Evolutionary conservation across 2,797 vertebrate genomes (phyloP).

Genomic region (Leptatherina wallacei): DNA sequence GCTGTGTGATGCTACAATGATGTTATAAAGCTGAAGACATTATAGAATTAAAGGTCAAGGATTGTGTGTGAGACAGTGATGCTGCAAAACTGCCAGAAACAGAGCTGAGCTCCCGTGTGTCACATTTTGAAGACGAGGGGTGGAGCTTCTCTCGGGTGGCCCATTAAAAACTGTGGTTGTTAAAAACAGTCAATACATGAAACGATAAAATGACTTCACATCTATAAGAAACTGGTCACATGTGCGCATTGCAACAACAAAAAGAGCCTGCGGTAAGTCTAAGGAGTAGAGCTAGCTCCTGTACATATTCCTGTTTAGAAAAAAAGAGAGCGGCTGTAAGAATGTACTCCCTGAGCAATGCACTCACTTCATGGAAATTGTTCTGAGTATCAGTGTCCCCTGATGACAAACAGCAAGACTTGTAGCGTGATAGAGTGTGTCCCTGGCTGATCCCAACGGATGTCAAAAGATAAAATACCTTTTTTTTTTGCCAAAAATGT

Average conservation of each 20-base stretch:
- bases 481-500: not conserved
- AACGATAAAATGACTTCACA: not conserved
- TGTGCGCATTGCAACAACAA: not conserved
- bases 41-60: not conserved
- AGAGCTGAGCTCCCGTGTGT: not conserved
- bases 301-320: not conserved
- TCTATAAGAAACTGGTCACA: not conserved
- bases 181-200: not conserved
- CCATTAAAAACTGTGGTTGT: not conserved
- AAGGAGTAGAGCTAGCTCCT: not conserved
- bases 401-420: not conserved
- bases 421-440: not conserved
- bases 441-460: not conserved
- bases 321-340: not conserved
- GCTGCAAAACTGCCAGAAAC: not conserved
- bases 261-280: not conserved
- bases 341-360: not conserved
- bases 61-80: not conserved
- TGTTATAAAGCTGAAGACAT: not conserved
- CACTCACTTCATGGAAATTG: not conserved
- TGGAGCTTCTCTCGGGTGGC: slow-evolving; percentile 8
- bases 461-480: not conserved
- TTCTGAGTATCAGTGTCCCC: not conserved
- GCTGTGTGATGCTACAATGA: not conserved
- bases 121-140: slow-evolving; percentile 5